Conservation (phyloP, 2,797 vertebrate species). For the Urophycis tenuis region DNA sequence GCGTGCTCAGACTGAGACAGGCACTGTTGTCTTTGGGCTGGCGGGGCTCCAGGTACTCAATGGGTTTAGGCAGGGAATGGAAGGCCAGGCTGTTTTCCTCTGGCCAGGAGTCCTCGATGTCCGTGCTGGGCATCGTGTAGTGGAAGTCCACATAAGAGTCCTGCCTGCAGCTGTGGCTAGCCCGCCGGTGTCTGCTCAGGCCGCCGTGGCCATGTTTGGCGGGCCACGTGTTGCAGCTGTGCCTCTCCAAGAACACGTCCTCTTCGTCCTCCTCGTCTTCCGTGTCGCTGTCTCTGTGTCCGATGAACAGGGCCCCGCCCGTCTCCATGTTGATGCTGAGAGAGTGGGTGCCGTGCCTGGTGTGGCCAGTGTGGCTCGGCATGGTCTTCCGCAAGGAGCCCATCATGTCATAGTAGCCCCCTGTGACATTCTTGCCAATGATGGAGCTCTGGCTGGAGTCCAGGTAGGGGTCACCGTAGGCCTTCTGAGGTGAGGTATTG, state of each 20-base stretch:
- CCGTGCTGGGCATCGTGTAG: constrained; percentile 74
- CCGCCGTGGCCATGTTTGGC: constrained; percentile 78
- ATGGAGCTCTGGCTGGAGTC: constrained; percentile 57
- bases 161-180: constrained; percentile 59
- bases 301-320: constrained; percentile 64
- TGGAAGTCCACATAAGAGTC: constrained; percentile 69
- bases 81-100: constrained; percentile 62
- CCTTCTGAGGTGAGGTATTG: constrained; percentile 50
- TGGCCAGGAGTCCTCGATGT: constrained; percentile 74
- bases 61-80: constrained; percentile 58
- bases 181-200: constrained; percentile 49
- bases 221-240: constrained; percentile 74
- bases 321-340: constrained; percentile 71
- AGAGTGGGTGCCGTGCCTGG: constrained; percentile 59
- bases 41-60: constrained; percentile 61
- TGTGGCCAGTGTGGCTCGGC: constrained; percentile 58
- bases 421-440: constrained; percentile 53
- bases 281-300: constrained; percentile 60
- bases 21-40: constrained; percentile 65
- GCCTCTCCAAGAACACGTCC: constrained; percentile 65
- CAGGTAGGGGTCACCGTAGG: constrained; percentile 62
- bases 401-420: constrained; percentile 79
- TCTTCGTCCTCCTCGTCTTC: constrained; percentile 55
- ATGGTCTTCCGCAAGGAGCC: constrained; percentile 75
- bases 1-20: constrained; percentile 63